phyloP scores from a whole-genome alignment of 92 coral and sea anemone genomes.

The Meandrina meandrites region DNA sequence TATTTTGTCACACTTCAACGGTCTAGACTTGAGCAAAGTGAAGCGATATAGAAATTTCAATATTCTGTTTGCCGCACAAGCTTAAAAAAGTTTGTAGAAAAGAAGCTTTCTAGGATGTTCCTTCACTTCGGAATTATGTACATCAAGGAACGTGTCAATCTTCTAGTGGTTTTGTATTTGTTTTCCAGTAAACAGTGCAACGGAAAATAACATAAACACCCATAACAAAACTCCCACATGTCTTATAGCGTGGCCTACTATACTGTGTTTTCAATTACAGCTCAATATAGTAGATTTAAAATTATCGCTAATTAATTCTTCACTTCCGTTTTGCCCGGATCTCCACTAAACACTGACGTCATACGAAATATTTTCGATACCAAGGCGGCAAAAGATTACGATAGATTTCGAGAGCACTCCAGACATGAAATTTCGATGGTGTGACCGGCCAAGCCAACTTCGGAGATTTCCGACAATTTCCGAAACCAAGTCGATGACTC shows the following conservation, averaged over 20 bases:
- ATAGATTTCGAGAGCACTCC: not conserved
- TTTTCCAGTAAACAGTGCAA: not conserved
- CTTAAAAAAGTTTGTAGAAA: not conserved
- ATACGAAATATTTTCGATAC: conserved; percentile 12
- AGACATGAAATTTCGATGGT: not conserved
- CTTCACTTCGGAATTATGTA: not conserved
- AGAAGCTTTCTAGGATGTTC: not conserved
- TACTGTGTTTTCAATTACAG: conserved; percentile 10
- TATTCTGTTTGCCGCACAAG: not conserved
- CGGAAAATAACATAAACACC: not conserved
- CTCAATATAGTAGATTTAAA: conserved; percentile 15
- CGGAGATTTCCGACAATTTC: conserved; percentile 18
- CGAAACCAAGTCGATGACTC: not conserved
- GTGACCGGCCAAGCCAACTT: not conserved
- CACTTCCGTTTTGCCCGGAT: not conserved
- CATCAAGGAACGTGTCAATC: not conserved
- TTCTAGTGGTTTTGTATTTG: not conserved
- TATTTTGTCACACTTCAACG: not conserved
- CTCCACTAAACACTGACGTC: not conserved
- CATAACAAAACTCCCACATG: conserved; percentile 28
- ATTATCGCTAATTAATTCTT: not conserved
- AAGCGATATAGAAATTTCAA: not conserved
- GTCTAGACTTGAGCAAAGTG: not conserved
- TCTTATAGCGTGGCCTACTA: not conserved
- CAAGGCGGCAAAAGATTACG: conserved; percentile 9